phyloP scores from a whole-genome alignment of 2,113 vertebrate genomes.

The Engystomops pustulosus region DNA sequence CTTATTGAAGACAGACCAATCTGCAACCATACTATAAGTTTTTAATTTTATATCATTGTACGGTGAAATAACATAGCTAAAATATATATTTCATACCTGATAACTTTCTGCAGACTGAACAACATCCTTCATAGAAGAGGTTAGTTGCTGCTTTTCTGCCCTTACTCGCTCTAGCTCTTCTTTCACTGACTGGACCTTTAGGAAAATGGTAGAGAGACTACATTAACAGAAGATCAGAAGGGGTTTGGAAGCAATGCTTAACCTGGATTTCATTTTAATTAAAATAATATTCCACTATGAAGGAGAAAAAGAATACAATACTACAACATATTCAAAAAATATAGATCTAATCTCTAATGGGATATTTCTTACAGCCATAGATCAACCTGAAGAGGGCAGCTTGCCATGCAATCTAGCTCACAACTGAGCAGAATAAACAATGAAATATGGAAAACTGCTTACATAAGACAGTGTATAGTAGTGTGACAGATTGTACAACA shows the following conservation, averaged over 20 bases:
- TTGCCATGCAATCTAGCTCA: too few relatives aligned
- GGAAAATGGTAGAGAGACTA: slow-evolving; percentile 24
- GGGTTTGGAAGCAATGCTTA: neutral
- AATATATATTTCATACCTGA: slow-evolving; percentile 78
- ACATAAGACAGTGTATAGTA: neutral
- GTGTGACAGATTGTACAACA: too few relatives aligned
- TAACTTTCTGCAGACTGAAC: slow-evolving; percentile 93
- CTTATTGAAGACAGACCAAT: too few relatives aligned
- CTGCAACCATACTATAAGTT: too few relatives aligned
- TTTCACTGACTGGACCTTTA: slow-evolving; percentile 77
- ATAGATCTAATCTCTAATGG: too few relatives aligned
- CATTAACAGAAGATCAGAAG: neutral
- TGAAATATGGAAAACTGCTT: neutral
- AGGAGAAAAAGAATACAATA: too few relatives aligned
- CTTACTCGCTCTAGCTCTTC: slow-evolving; percentile 81
- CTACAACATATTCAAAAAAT: neutral
- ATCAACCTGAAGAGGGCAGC: too few relatives aligned
- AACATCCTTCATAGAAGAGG: slow-evolving; percentile 87
- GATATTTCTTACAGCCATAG: too few relatives aligned
- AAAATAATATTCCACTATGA: too few relatives aligned
- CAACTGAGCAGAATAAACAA: too few relatives aligned
- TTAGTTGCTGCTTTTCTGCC: slow-evolving; percentile 82
- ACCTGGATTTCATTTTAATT: neutral
- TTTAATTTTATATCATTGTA: too few relatives aligned
- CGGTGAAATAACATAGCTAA: too few relatives aligned